A percentile compares a stretch with the other conserved stretches of the same genome.
Conservation (phyloP, 2,888 invertebrate species). For the Odontocolon sp. region DNA sequence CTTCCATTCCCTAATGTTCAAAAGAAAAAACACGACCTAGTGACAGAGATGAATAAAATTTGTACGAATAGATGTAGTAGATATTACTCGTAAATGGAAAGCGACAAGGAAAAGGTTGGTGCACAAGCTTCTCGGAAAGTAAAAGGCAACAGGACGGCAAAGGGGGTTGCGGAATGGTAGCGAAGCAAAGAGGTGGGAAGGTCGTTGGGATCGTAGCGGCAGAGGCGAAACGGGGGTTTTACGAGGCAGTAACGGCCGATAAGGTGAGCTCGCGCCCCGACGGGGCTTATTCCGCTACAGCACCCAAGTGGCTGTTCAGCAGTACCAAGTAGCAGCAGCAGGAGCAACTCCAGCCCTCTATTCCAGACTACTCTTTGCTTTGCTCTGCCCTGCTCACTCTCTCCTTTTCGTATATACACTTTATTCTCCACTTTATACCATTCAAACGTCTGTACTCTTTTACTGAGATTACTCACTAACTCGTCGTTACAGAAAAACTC, state of each 20-base stretch:
- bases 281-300: conserved; percentile 79
- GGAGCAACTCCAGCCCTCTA: conserved; percentile 65
- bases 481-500: conserved; percentile 53
- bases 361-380: conserved; percentile 47
- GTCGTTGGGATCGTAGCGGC: conserved; percentile 62
- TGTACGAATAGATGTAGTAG: conserved; percentile 23
- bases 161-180: conserved; percentile 43
- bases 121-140: conserved; percentile 56
- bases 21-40: not conserved
- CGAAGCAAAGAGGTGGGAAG: conserved; percentile 59
- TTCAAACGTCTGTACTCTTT: conserved; percentile 68
- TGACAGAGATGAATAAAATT: conserved; percentile 54
- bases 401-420: conserved; percentile 50
- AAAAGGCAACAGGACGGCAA: conserved; percentile 53
- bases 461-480: conserved; percentile 55
- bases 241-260: conserved; percentile 81
- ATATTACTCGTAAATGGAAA: conserved; percentile 26
- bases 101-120: conserved; percentile 46
- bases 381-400: conserved; percentile 24
- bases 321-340: conserved; percentile 64
- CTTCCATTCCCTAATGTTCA: conserved; percentile 29
- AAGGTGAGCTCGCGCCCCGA: conserved; percentile 79
- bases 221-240: conserved; percentile 77
- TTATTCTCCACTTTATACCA: conserved; percentile 70
- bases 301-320: conserved; percentile 80